Percentiles rank a stretch among this genome's conserved stretches.
Conservation (phyloP, 2,888 invertebrate species). For the Aleiodes testaceus region DNA sequence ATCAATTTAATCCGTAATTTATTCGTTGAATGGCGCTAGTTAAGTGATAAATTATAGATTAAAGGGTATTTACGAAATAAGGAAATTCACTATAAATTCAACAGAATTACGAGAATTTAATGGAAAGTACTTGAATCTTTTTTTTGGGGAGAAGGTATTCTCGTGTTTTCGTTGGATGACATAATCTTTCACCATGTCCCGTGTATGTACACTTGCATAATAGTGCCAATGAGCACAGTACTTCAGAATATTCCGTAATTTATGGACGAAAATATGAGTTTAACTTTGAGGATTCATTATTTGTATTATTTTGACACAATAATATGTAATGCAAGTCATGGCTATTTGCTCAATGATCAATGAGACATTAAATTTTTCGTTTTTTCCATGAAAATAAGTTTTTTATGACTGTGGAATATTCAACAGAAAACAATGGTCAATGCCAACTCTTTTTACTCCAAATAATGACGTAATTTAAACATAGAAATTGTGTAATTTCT, state of each 20-base stretch:
- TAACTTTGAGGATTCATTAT: background rate
- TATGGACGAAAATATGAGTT: background rate
- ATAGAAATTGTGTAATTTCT: too few relatives aligned
- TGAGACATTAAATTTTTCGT: too few relatives aligned
- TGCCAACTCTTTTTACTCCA: too few relatives aligned
- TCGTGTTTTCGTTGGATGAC: constrained; percentile 19
- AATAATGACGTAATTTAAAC: too few relatives aligned
- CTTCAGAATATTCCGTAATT: constrained; percentile 8
- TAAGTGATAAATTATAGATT: background rate
- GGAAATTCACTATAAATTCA: background rate
- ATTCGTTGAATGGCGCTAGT: constrained; percentile 4
- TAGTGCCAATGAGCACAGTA: background rate
- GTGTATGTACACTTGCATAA: constrained; percentile 11
- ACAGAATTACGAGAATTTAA: background rate
- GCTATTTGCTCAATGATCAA: too few relatives aligned
- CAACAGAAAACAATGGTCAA: too few relatives aligned
- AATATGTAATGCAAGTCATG: too few relatives aligned
- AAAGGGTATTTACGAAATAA: background rate
- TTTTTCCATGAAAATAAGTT: too few relatives aligned
- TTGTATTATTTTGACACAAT: background rate
- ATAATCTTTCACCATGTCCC: constrained; percentile 18
- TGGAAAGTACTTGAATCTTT: background rate
- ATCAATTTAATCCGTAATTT: constrained; percentile 19
- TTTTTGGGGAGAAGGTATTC: background rate
- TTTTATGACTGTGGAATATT: too few relatives aligned